These are phyloP conservation scores for Anguilla obscura DNA, from an alignment of 2,797 vertebrate genomes.

Conservation along the genomic window DNA sequence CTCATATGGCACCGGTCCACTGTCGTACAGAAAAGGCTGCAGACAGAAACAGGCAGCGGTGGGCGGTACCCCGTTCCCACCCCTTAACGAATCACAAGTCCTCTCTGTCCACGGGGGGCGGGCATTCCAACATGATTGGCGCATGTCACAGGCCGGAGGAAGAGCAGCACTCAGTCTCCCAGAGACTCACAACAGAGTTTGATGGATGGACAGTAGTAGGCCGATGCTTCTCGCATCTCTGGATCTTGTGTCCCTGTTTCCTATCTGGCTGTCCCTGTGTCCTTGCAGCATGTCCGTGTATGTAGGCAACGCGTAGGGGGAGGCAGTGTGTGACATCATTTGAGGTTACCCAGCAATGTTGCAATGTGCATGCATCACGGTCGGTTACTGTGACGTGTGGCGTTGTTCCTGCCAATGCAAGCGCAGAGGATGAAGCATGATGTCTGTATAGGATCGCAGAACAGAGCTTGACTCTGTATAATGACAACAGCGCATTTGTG, in stretches of 20 bases:
- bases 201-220: background rate
- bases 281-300: background rate
- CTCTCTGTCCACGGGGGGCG: no score
- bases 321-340: background rate
- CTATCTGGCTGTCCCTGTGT: background rate
- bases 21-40: background rate
- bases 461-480: background rate
- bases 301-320: background rate
- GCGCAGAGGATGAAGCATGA: background rate
- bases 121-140: background rate
- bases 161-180: background rate
- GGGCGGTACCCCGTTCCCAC: background rate
- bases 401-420: background rate
- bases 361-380: background rate
- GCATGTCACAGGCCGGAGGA: background rate
- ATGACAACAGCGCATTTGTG: background rate
- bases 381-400: background rate
- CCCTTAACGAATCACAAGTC: background rate
- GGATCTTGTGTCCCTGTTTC: background rate
- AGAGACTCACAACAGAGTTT: background rate
- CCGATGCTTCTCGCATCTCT: no score
- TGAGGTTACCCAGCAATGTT: background rate
- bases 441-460: background rate
- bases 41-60: background rate
- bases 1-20: background rate